A percentile compares a stretch with the other conserved stretches of the same genome.
These are phyloP conservation scores for Sycophila sp. DNA, from an alignment of 1,140 invertebrate species.

Conservation along the genomic window DNA sequence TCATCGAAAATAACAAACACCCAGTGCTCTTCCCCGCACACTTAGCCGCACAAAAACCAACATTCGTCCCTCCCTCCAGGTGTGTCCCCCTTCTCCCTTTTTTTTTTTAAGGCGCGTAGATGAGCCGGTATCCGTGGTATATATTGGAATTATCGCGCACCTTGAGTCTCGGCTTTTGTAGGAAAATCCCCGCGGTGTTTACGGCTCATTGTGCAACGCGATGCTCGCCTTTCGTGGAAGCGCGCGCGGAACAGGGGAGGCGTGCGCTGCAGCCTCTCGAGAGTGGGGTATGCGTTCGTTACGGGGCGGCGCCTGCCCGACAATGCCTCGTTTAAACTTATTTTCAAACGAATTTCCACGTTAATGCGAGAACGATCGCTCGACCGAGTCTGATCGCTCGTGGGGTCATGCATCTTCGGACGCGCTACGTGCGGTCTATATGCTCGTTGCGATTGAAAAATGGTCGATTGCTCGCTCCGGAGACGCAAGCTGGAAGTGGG, in stretches of 20 bases:
- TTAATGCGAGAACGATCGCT: too few species aligned
- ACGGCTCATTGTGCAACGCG: constrained; percentile 13
- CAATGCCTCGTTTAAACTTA: constrained; percentile 23
- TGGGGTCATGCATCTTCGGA: too few species aligned
- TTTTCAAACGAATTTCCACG: constrained; percentile 33
- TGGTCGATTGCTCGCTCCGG: too few species aligned
- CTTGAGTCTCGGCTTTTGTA: too few species aligned
- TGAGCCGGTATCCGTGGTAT: constrained; percentile 58
- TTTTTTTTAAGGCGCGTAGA: too few species aligned
- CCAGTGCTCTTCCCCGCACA: constrained; percentile 36
- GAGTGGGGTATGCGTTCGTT: not conserved
- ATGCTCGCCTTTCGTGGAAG: constrained; percentile 21
- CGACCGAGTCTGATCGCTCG: too few species aligned
- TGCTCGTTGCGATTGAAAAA: too few species aligned
- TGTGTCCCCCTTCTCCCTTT: not conserved
- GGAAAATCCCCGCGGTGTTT: constrained; percentile 45
- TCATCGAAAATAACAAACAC: constrained; percentile 65
- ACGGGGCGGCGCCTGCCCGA: not conserved
- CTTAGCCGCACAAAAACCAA: constrained; percentile 53
- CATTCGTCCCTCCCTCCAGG: constrained; percentile 62
- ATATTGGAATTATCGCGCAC: constrained; percentile 61
- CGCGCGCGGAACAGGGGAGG: not conserved
- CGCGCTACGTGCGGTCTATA: too few species aligned
- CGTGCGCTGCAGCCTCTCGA: not conserved
- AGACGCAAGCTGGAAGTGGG: too few species aligned